Percentiles rank a stretch among this genome's conserved stretches.
These are phyloP conservation scores for Pilophorus perplexus DNA, from an alignment of 2,888 invertebrate species.

Conservation along the genomic window DNA sequence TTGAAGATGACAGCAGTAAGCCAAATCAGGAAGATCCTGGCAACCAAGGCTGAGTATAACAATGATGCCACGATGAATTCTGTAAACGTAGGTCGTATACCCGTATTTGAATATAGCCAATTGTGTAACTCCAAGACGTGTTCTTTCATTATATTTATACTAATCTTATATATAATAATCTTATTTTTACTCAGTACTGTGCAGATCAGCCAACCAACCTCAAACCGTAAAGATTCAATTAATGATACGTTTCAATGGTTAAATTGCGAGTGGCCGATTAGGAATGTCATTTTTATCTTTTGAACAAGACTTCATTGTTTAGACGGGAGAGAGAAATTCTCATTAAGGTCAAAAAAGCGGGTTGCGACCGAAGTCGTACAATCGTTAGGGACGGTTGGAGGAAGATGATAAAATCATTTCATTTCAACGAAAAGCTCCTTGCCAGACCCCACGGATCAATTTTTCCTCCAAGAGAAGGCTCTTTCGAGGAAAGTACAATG, in stretches of 20 bases:
- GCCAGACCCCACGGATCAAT: neutral
- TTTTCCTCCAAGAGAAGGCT: neutral
- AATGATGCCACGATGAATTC: too few species aligned
- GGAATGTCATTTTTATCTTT: slow-evolving; percentile 9
- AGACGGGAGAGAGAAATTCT: slow-evolving; percentile 20
- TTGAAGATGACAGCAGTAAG: too few species aligned
- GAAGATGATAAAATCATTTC: slow-evolving; percentile 21
- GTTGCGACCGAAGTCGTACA: slow-evolving; percentile 22
- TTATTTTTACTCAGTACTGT: too few species aligned
- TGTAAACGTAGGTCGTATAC: too few species aligned
- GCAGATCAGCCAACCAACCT: too few species aligned
- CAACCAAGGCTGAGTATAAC: too few species aligned
- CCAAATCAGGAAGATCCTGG: too few species aligned
- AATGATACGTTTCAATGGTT: neutral
- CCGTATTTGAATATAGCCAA: too few species aligned
- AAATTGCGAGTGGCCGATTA: neutral
- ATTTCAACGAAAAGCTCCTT: slow-evolving; percentile 20
- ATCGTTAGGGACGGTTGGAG: neutral
- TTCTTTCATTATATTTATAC: too few species aligned
- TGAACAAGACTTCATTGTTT: slow-evolving; percentile 20
- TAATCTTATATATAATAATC: too few species aligned
- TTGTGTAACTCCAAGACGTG: too few species aligned
- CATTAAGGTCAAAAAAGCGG: slow-evolving; percentile 14
- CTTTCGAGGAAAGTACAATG: neutral
- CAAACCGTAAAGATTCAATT: slow-evolving; percentile 9